Evolutionary conservation across 2,888 invertebrate genomes (phyloP), one percentile per base, ranked within the genome.

Genomic region (Dimorphilus gyrociliatus): DNA sequence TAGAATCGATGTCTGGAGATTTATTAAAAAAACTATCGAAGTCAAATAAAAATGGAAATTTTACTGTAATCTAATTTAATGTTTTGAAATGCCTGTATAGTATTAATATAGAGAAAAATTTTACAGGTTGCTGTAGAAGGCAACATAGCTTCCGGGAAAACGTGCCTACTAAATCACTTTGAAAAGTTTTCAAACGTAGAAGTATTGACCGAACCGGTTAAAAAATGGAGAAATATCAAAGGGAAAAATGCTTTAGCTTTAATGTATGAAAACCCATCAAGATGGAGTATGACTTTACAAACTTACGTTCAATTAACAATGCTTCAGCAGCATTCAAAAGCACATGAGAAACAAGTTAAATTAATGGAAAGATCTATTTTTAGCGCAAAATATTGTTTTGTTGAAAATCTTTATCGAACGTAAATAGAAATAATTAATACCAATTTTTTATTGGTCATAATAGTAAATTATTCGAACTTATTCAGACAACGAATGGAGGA

Each of bases 281-380:
- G 78, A 50, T 85, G 84, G 78, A 72, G 78, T 14, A 75, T 79
- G 66, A 71, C 81, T 30, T 84, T 88, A 57, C 86, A 88, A 65
- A 77, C 78, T 0, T 85, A 86, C 54, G 85, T 86, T 1, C 81
- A 84, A 44, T 64, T 86, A 37, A 85, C 86, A 0, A 79, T 88
- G 76, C 55, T 85, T 29, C 73, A 81, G 50, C 71, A 75, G 46
- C 86, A 88, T 55, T 47, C 45, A 12, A 42, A 45, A 27, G 34
- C 35, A n/a, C 46, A 42, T 44, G 48, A 15, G 18, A 32, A 44
- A 13, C 75, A 75, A 0, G 72, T 81, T 4, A 84, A 84, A 60
- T 67, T 88, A 45, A 81, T 86, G 74, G 88, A 90, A 57, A 68
- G 88, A 30, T 88, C 88, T 0, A 64, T 88, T 23, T 81, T 71